A percentile compares a stretch with the other conserved stretches of the same genome.
phyloP scores from a whole-genome alignment of 2,113 vertebrate genomes.

The Dendrocopos noguchii region DNA sequence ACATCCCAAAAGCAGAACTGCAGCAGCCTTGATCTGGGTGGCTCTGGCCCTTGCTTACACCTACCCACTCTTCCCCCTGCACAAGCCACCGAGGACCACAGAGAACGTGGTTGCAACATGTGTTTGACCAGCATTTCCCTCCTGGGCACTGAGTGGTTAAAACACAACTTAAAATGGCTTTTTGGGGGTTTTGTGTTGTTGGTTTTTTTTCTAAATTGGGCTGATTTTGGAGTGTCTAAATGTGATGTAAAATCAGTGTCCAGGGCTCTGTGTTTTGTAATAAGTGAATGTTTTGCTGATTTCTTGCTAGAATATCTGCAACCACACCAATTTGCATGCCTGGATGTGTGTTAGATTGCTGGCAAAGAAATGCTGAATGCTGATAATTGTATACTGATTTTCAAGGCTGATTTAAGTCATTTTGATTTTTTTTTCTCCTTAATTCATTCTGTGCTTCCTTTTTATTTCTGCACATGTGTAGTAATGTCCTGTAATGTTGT shows the following conservation, averaged over 20 bases:
- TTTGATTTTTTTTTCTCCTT: constrained; percentile 53
- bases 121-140: neutral
- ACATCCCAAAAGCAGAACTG: neutral
- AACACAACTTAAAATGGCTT: neutral
- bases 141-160: constrained; percentile 35
- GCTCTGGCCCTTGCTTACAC: neutral
- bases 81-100: accelerated
- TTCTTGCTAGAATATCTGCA: constrained; percentile 60
- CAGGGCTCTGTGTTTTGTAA: constrained; percentile 40
- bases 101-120: neutral
- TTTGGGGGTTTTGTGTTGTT: neutral
- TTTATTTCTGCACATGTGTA: constrained; percentile 69
- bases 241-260: constrained; percentile 57
- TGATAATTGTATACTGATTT: constrained; percentile 66
- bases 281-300: constrained; percentile 68
- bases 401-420: constrained; percentile 64
- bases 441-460: constrained; percentile 65
- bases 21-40: neutral
- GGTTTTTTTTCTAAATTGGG: neutral
- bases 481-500: constrained; percentile 62
- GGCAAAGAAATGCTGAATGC: constrained; percentile 68
- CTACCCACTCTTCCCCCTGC: neutral
- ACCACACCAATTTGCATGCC: constrained; percentile 57
- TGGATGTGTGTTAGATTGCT: constrained; percentile 68
- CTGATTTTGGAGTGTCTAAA: constrained; percentile 50